Evolutionary conservation across 2,797 vertebrate genomes (phyloP).

Genomic region (Sternarchorhynchus goeldii): DNA sequence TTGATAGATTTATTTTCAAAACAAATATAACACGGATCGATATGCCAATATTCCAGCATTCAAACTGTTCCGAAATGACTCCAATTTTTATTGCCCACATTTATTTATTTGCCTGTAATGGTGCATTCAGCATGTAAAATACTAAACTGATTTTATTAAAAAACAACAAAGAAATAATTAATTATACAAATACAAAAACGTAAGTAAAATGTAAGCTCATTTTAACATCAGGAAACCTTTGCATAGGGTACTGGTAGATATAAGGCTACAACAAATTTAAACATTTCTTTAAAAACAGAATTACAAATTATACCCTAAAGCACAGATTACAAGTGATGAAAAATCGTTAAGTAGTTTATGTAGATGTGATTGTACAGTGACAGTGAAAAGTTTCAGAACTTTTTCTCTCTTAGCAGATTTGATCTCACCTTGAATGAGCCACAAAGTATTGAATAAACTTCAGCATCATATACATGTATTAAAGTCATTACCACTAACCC

Average conservation of each 20-base stretch:
- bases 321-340: constrained; percentile 1
- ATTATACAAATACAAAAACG: constrained; percentile 15
- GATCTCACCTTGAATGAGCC: too few species aligned
- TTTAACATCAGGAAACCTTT: background rate
- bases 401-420: background rate
- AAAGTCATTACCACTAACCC: background rate
- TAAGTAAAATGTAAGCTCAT: background rate
- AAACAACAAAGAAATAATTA: background rate
- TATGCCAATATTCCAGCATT: constrained; percentile 61
- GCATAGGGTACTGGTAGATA: constrained; percentile 5
- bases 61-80: constrained; percentile 48
- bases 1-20: background rate
- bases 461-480: too few species aligned
- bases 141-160: background rate
- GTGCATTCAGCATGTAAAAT: background rate
- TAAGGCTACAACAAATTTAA: background rate
- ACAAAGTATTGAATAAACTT: too few species aligned
- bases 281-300: background rate
- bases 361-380: too few species aligned
- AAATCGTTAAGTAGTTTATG: background rate
- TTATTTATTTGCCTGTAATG: constrained; percentile 18
- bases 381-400: too few species aligned
- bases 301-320: background rate
- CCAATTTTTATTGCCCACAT: constrained; percentile 51
- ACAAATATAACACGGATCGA: background rate